These are phyloP conservation scores for Paracentrotus lividus DNA, from an alignment of 53 echinoderm and acorn worm species.

Conservation along the genomic window DNA sequence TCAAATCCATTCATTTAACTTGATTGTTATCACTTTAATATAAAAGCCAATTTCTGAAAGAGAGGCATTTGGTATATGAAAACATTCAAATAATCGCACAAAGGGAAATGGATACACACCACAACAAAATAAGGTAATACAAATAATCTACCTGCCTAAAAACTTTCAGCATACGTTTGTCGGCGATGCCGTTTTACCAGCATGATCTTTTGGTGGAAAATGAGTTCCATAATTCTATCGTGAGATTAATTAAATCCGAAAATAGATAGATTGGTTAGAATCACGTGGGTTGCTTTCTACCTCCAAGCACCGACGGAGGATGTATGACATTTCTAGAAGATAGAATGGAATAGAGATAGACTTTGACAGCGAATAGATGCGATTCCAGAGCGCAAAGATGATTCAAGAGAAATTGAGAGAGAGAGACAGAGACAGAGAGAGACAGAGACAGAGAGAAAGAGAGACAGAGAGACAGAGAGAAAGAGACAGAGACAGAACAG, in stretches of 20 bases:
- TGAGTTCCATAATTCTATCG: background rate
- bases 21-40: background rate
- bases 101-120: background rate
- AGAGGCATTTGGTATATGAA: background rate
- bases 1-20: background rate
- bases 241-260: conserved; percentile 20
- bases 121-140: background rate
- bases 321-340: background rate
- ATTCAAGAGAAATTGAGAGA: background rate
- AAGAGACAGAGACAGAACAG: background rate
- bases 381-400: background rate
- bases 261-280: background rate
- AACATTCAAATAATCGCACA: background rate
- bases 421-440: background rate
- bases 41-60: background rate
- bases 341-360: background rate
- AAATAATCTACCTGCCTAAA: background rate
- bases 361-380: background rate
- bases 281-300: background rate
- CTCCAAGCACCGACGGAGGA: background rate
- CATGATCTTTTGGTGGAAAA: background rate
- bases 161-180: background rate
- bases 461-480: background rate
- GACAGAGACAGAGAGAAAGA: background rate
- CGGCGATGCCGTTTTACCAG: background rate